Conservation (phyloP, 1,140 invertebrate genomes). For the Drosophila setifemur region DNA sequence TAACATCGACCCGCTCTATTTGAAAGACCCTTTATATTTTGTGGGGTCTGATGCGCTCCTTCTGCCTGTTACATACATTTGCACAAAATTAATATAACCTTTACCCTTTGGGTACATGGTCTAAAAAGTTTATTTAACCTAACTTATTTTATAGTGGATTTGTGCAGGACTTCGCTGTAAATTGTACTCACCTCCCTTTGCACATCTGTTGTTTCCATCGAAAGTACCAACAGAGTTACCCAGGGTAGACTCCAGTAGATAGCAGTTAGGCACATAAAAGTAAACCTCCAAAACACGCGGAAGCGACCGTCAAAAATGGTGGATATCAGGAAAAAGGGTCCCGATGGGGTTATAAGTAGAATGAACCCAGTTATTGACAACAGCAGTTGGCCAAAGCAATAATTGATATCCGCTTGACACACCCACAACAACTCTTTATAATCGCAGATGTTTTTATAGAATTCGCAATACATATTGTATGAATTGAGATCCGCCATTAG, state of each 20-base stretch:
- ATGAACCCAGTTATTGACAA: conserved; percentile 19
- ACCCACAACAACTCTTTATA: conserved; percentile 18
- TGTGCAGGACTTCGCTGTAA: too few relatives aligned
- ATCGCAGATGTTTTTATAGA: neutral
- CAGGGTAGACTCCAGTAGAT: conserved; percentile 14
- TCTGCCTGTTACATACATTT: too few relatives aligned
- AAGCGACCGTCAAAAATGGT: conserved; percentile 17
- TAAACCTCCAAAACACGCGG: neutral
- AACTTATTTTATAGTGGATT: too few relatives aligned
- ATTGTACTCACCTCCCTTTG: conserved; percentile 32
- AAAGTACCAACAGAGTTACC: neutral
- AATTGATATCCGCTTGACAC: neutral
- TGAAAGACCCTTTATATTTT: too few relatives aligned
- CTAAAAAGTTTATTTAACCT: too few relatives aligned
- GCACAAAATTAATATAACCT: too few relatives aligned
- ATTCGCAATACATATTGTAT: neutral
- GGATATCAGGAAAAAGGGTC: conserved; percentile 14
- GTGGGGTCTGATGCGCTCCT: too few relatives aligned
- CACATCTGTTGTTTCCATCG: conserved; percentile 11
- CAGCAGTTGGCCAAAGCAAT: conserved; percentile 4
- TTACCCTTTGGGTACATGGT: too few relatives aligned
- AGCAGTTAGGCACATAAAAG: neutral
- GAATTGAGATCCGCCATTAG: neutral
- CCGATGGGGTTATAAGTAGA: conserved; percentile 20
- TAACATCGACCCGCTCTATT: too few relatives aligned